phyloP scores from a whole-genome alignment of 2,888 invertebrate species.

The Metellina segmentata region DNA sequence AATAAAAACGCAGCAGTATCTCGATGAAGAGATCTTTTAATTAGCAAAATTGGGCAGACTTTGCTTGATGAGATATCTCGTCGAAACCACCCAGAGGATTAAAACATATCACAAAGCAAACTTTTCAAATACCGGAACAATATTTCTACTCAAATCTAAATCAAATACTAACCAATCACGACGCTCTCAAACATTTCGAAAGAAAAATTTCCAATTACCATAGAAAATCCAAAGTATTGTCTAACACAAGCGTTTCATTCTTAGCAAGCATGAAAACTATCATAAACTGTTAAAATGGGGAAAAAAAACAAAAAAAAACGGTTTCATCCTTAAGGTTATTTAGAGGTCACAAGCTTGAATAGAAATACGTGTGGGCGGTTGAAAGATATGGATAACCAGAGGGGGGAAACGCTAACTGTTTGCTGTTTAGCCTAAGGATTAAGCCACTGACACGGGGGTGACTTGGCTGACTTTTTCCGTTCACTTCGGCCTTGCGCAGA shows the following conservation, averaged over 20 bases:
- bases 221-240: neutral
- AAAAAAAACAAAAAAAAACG: neutral
- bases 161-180: too few species aligned
- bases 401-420: conserved; percentile 7
- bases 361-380: conserved; percentile 42
- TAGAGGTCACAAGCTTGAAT: neutral
- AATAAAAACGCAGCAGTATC: neutral
- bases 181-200: too few species aligned
- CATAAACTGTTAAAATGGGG: too few species aligned
- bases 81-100: neutral
- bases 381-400: conserved; percentile 34
- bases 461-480: conserved; percentile 12
- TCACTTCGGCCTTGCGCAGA: neutral
- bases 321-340: neutral
- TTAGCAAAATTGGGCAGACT: neutral
- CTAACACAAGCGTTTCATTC: neutral
- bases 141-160: too few species aligned
- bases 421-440: conserved; percentile 35
- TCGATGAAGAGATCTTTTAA: neutral
- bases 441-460: conserved; percentile 21
- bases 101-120: too few species aligned
- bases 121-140: neutral
- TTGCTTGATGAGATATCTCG: neutral
- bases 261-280: neutral
- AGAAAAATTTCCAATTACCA: neutral